These are phyloP conservation scores for Stictonetta naevosa DNA, from an alignment of 2,113 vertebrate species.

Conservation along the genomic window DNA sequence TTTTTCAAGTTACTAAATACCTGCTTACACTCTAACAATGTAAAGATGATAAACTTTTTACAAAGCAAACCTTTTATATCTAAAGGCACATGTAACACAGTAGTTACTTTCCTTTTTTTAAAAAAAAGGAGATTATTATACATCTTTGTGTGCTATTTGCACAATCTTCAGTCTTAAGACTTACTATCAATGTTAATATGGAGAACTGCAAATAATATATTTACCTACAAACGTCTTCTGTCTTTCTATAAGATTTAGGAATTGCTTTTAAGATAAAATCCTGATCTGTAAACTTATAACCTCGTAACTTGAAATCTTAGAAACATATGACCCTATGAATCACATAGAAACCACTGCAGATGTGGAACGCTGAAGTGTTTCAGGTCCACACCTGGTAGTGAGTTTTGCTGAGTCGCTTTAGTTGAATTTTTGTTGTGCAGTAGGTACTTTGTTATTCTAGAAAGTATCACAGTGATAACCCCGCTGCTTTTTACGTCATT, in stretches of 20 bases:
- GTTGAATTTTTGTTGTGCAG: not conserved
- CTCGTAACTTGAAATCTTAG: not conserved
- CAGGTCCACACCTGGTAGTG: not conserved
- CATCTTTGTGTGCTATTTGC: not conserved
- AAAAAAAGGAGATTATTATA: not conserved
- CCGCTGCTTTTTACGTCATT: not conserved
- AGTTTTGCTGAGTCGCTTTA: not conserved
- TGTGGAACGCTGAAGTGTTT: not conserved
- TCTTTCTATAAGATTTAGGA: not conserved
- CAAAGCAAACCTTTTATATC: not conserved
- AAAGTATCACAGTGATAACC: not conserved
- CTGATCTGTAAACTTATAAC: not conserved
- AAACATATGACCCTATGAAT: rapidly evolving
- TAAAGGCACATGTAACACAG: not conserved
- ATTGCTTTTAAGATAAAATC: not conserved
- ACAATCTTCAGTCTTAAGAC: not conserved
- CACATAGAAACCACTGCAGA: not conserved
- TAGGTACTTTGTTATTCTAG: not conserved
- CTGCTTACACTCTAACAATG: not conserved
- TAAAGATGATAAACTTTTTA: not conserved
- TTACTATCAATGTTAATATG: not conserved
- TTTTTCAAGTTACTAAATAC: not conserved
- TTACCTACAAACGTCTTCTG: no score
- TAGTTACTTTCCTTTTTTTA: not conserved
- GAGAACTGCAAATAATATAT: not conserved